Evolutionary conservation across 2,888 invertebrate genomes (phyloP), one percentile per base, ranked within the genome.

Genomic region (Apamea sordens): DNA sequence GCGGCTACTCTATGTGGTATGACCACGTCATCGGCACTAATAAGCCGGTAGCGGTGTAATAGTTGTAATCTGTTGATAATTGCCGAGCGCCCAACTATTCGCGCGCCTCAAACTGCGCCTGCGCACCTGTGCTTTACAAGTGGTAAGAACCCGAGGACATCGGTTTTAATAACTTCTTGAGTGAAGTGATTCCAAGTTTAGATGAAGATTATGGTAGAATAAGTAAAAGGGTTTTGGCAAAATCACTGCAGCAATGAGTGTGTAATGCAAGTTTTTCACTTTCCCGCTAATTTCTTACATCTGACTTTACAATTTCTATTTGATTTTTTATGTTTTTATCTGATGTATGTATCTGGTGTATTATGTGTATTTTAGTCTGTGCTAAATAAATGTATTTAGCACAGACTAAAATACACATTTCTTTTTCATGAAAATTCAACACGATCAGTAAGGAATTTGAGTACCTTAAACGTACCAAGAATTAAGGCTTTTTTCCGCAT

Each of bases 11-110:
- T 78, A 70, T 83, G 68, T 36, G 82, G 89, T 93, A 94, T 92
- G 89, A 92, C 91, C 91, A 86, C 95, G 96, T 96, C 96, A 96
- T 96, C 87, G 93, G 92, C 92, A 91, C 93, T 96, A 96, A 96
- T 96, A 96, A 96, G 96, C 96, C 93, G 86, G 90, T 87, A 84
- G 91, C 93, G 93, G 82, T 93, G 93, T 95, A 94, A 95, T 94
- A 93, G 94, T 36, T 92, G 93, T 94, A 93, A 94, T 93, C 92
- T 80, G 84, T 77, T 75, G 47, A 80, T 89, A 89, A 89, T 89
- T 88, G 85, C 86, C 87, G 79, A 75, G 72, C 77, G 78, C 83
- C 77, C 73, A 79, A 79, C 77, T 79, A 87, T 88, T 88, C 80
- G 89, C 88, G 86, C 79, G 68, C 67, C 84, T 77, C 71, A 36